phyloP scores from a whole-genome alignment of 2,113 vertebrate species.

The Phaethon lepturus region DNA sequence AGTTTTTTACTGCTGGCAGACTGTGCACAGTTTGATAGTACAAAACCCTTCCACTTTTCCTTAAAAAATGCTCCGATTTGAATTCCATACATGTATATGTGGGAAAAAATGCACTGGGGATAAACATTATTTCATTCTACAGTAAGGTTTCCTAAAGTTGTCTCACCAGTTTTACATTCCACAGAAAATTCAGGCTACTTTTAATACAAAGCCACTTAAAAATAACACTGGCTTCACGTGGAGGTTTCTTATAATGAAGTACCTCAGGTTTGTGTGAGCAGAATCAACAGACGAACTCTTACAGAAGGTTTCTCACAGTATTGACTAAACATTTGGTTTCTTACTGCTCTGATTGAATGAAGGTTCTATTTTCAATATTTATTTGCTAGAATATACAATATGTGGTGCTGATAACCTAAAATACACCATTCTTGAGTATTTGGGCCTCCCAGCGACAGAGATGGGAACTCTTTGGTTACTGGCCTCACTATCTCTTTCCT shows the following conservation, averaged over 20 bases:
- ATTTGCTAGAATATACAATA: background rate
- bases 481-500: background rate
- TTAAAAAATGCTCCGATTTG: background rate
- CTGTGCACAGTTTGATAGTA: background rate
- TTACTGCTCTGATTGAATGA: background rate
- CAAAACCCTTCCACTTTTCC: background rate
- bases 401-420: background rate
- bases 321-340: constrained; percentile 44
- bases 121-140: background rate
- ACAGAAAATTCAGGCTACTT: background rate
- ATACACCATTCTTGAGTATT: background rate
- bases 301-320: background rate
- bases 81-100: background rate
- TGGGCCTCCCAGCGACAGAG: background rate
- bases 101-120: background rate
- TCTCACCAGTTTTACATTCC: background rate
- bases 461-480: background rate
- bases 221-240: background rate
- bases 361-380: background rate
- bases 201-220: background rate
- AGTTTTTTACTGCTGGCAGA: constrained; percentile 12
- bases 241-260: constrained; percentile 32
- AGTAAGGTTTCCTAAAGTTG: background rate
- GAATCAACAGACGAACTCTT: background rate
- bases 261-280: constrained; percentile 16